Evolutionary conservation across 2,888 invertebrate genomes (phyloP).

Genomic region (Crematogaster levior): DNA sequence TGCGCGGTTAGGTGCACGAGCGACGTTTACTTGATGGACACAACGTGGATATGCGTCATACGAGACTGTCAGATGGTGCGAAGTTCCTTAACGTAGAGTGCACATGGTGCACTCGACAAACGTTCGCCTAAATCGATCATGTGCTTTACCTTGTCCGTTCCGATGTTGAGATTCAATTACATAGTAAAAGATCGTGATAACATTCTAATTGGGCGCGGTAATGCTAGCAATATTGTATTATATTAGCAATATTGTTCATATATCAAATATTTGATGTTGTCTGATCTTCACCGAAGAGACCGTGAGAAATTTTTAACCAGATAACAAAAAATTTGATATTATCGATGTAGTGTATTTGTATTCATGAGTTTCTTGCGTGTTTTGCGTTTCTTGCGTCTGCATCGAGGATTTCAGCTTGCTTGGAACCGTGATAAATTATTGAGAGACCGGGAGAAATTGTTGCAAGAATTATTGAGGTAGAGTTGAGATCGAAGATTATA

Average conservation of each 20-base stretch:
- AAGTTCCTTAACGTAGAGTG: not conserved
- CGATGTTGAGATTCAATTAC: not conserved
- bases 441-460: not conserved
- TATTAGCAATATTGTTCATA: not conserved
- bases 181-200: not conserved
- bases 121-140: not conserved
- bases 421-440: conserved; percentile 11
- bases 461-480: too few relatives aligned
- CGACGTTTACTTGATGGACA: conserved; percentile 15
- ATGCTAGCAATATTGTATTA: too few relatives aligned
- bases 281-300: not conserved
- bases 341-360: not conserved
- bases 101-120: not conserved
- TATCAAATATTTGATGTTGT: not conserved
- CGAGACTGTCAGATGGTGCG: not conserved
- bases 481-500: conserved; percentile 33
- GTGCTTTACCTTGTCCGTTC: not conserved
- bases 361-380: not conserved
- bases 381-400: not conserved
- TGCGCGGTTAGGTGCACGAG: conserved; percentile 6
- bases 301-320: not conserved
- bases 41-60: not conserved
- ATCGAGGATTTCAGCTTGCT: not conserved
- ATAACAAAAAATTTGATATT: not conserved
- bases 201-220: not conserved